Percentiles rank a stretch among this genome's conserved stretches.
These are phyloP conservation scores for Metaphire vulgaris DNA, from an alignment of 1,140 invertebrate species.

Conservation along the genomic window DNA sequence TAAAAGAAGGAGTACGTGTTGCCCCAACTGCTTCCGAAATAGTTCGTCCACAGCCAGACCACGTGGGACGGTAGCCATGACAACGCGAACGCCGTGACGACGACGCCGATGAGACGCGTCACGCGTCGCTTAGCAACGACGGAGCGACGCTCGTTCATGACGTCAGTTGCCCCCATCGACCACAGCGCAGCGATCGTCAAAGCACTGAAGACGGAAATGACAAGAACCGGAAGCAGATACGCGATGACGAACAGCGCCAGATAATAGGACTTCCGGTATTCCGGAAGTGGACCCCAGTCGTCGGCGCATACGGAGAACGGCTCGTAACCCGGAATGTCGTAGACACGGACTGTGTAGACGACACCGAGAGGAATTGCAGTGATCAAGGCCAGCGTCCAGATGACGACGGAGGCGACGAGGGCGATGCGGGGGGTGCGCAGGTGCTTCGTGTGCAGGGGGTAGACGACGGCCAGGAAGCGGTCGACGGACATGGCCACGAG, in stretches of 20 bases:
- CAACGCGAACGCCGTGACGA: conserved; percentile 83
- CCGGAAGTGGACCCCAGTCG: conserved; percentile 20
- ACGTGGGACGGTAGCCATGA: conserved; percentile 86
- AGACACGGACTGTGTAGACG: conserved; percentile 30
- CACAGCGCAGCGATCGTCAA: conserved; percentile 78
- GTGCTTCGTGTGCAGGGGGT: conserved; percentile 30
- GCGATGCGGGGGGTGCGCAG: conserved; percentile 29
- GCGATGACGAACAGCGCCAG: conserved; percentile 30
- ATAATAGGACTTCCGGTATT: conserved; percentile 28
- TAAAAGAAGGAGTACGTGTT: conserved; percentile 55
- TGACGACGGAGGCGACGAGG: conserved; percentile 21
- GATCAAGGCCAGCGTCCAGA: conserved; percentile 31
- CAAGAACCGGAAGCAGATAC: conserved; percentile 73
- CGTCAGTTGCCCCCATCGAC: conserved; percentile 43
- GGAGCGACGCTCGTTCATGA: conserved; percentile 1
- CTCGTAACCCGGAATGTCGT: conserved; percentile 19
- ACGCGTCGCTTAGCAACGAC: conserved; percentile 72
- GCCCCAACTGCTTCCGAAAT: conserved; percentile 38
- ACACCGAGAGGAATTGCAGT: conserved; percentile 27
- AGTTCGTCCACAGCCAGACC: conserved; percentile 45
- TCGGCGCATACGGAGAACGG: conserved; percentile 33
- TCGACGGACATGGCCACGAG: conserved; percentile 31
- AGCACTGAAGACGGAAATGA: conserved; percentile 79
- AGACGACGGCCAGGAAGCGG: conserved; percentile 28
- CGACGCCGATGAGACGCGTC: conserved; percentile 79